Evolutionary conservation across 1,140 invertebrate genomes (phyloP).

Genomic region (Bombus confusus): DNA sequence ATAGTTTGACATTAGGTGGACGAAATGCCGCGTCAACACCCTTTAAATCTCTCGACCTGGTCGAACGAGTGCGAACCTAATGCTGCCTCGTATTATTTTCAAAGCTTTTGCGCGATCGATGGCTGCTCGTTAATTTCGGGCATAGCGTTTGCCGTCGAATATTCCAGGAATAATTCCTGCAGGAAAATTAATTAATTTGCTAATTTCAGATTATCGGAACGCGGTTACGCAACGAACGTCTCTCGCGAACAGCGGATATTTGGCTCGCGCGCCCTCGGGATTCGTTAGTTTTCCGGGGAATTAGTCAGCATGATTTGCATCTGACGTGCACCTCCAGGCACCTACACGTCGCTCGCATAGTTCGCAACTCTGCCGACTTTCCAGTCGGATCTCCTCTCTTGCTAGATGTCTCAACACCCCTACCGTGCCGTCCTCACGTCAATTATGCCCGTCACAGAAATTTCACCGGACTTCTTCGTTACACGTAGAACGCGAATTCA

Average conservation of each 20-base stretch:
- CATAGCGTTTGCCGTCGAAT: conserved; percentile 10
- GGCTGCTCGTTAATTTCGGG: conserved; percentile 7
- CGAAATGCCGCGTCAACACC: conserved; percentile 59
- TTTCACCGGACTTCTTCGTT: conserved; percentile 47
- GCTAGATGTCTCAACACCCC: conserved; percentile 55
- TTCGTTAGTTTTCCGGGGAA: conserved; percentile 80
- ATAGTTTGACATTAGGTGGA: conserved; percentile 62
- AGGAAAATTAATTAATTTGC: conserved; percentile 64
- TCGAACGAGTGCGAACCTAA: background rate
- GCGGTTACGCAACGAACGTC: conserved; percentile 55
- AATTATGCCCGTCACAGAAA: conserved; percentile 61
- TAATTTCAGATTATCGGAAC: conserved; percentile 63
- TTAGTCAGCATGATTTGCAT: conserved; percentile 81
- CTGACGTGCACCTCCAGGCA: conserved; percentile 78
- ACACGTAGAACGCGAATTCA: conserved; percentile 5
- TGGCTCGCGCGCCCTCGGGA: conserved; percentile 47
- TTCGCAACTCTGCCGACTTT: conserved; percentile 69
- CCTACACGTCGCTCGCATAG: conserved; percentile 79
- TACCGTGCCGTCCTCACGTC: conserved; percentile 45
- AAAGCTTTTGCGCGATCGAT: conserved; percentile 24
- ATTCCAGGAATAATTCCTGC: conserved; percentile 34
- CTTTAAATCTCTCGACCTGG: too few species aligned
- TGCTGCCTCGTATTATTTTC: conserved; percentile 3
- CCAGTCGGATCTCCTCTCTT: conserved; percentile 48
- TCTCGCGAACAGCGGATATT: conserved; percentile 46